Percentiles rank a stretch among this genome's conserved stretches.
Evolutionary conservation across 2,113 vertebrate genomes (phyloP).

Genomic region (Panthera leo): DNA sequence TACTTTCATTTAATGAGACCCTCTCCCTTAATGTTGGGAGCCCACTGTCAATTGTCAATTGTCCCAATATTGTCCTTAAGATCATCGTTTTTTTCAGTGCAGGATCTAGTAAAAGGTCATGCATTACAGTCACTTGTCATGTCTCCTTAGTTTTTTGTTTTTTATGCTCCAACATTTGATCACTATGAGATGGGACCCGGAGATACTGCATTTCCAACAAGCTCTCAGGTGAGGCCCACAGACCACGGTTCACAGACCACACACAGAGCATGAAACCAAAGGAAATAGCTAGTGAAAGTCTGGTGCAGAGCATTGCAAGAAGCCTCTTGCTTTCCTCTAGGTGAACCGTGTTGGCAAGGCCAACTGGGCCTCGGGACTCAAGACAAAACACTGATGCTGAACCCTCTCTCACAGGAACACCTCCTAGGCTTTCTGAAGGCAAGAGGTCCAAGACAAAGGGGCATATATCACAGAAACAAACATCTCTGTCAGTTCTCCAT

Average conservation of each 20-base stretch:
- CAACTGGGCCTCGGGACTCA: not conserved
- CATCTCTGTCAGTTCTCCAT: not conserved
- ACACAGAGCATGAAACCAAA: not conserved
- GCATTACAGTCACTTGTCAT: not conserved
- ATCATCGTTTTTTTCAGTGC: not conserved
- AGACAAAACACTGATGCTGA: not conserved
- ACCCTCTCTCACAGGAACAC: not conserved
- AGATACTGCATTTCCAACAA: not conserved
- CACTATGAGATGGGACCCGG: not conserved
- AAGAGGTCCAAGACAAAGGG: not conserved
- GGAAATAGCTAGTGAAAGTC: not conserved
- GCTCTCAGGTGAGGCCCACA: not conserved
- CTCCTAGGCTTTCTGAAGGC: not conserved
- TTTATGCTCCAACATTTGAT: not conserved
- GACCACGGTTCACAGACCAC: not conserved
- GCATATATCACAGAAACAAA: not conserved
- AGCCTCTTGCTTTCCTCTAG: not conserved
- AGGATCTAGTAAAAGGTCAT: not conserved
- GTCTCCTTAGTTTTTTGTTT: not conserved
- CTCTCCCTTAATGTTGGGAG: not conserved
- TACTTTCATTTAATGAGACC: not conserved
- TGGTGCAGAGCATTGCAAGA: not conserved
- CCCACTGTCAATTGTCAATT: not conserved
- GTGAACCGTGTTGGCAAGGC: not conserved
- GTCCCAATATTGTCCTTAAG: not conserved